Evolutionary conservation across 2,888 invertebrate species (phyloP), one percentile per base, ranked within the genome.

Genomic region (Dione juno): DNA sequence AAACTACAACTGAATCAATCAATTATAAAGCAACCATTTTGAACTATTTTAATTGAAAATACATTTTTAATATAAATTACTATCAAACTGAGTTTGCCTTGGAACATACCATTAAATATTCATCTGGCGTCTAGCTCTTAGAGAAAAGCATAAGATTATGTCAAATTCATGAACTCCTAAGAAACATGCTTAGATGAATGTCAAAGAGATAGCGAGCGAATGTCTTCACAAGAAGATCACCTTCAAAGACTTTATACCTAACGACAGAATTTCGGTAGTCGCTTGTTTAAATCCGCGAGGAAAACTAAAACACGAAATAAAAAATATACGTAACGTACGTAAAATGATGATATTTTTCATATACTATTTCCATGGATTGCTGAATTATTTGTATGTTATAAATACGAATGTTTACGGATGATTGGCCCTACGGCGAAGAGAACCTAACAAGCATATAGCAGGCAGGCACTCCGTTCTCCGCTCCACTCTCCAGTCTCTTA

Each of bases 171-270:
- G 75, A 75, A 75, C 75, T 73, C 52, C 68, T 71, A 61, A 70
- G 66, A 70, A 58, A 73, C 71, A 73, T 75, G 72, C 74, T 75
- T 71, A 73, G 65, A 74, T 74, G 75, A 70, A 74, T 75, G 75
- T 75, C 75, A 75, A 75, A 75, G 71, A 75, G 75, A 72, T 72
- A 74, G 70, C 59, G 59, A 74, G 70, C 64, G 53, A 67, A 67
- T 70, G 66, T 72, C 66, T 63, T 73, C 72, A 59, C 57, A 85
- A 67, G 72, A 65, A 65, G 65, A 66, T 72, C 59, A 70, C 70
- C 70, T 70, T 73, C 72, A 70, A 73, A 73, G 70, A 54, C 67
- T 73, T 64, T 59, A 57, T 66, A 70, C 65, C 66, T 59, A 70
- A 70, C 67, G 67, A 70, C 70, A 73, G 70, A 66, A 70, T 73